Percentiles rank a stretch among this genome's conserved stretches.
These are phyloP conservation scores for Caenorhabditis virilis DNA, from an alignment of 2,888 invertebrate genomes.

Conservation along the genomic window DNA sequence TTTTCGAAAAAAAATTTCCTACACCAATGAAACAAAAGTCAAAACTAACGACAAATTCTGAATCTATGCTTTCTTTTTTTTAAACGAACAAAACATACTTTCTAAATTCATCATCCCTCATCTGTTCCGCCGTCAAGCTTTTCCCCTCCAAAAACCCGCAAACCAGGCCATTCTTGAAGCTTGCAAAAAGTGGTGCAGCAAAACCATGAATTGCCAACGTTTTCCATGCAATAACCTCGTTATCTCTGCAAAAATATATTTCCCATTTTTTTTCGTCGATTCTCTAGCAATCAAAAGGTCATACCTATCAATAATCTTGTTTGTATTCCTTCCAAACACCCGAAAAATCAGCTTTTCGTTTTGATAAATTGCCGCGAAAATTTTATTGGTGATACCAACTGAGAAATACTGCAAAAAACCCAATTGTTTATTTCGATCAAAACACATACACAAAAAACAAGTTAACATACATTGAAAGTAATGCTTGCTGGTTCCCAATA, in stretches of 20 bases:
- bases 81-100: slow-evolving; percentile 8
- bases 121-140: slow-evolving; percentile 67
- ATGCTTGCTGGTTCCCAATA: slow-evolving; percentile 38
- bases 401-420: slow-evolving; percentile 54
- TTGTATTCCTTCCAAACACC: slow-evolving; percentile 67
- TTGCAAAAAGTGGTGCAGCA: slow-evolving; percentile 85
- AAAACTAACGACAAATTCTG: no score
- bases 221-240: slow-evolving; percentile 57
- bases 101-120: slow-evolving; percentile 60
- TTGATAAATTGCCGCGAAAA: slow-evolving; percentile 49
- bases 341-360: slow-evolving; percentile 62
- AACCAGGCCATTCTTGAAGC: slow-evolving; percentile 89
- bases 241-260: slow-evolving; percentile 46
- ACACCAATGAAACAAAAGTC: no score
- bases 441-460: no score
- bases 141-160: slow-evolving; percentile 82
- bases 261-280: not conserved
- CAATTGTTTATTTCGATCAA: not conserved
- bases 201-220: slow-evolving; percentile 70
- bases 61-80: no score
- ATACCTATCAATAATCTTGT: slow-evolving; percentile 66
- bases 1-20: no score
- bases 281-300: not conserved
- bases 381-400: slow-evolving; percentile 67
- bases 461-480: slow-evolving; percentile 41